These are phyloP conservation scores for Smittia sp. DNA, from an alignment of 2,888 invertebrate genomes.

Conservation along the genomic window DNA sequence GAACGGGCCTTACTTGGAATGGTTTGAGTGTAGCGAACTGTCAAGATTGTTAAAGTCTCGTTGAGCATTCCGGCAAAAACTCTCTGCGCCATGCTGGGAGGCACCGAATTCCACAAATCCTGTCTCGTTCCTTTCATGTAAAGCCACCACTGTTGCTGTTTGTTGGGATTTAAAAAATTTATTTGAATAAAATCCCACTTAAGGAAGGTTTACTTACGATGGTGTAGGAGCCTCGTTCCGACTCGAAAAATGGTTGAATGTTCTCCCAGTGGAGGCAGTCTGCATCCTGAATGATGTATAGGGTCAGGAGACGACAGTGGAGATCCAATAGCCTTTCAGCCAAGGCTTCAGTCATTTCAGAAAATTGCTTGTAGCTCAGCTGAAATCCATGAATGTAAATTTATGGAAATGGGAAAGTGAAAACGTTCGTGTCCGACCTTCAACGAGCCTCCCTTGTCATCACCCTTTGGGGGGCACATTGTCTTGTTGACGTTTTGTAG, in stretches of 20 bases:
- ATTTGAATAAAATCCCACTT: background rate
- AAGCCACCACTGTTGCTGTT: slow-evolving; percentile 31
- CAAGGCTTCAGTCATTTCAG: slow-evolving; percentile 80
- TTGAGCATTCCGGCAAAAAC: slow-evolving; percentile 83
- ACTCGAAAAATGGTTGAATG: slow-evolving; percentile 64
- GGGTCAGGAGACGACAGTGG: slow-evolving; percentile 72
- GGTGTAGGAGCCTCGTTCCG: slow-evolving; percentile 74
- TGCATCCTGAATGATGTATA: slow-evolving; percentile 79
- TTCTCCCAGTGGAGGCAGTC: slow-evolving; percentile 75
- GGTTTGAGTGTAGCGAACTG: slow-evolving; percentile 77
- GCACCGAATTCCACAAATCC: slow-evolving; percentile 84
- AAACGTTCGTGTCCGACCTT: slow-evolving; percentile 46
- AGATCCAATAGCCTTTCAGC: slow-evolving; percentile 78
- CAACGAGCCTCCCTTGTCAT: slow-evolving; percentile 52
- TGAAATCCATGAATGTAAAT: slow-evolving; percentile 44
- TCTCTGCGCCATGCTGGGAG: slow-evolving; percentile 81
- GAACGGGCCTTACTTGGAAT: slow-evolving; percentile 61
- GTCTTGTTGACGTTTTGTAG: slow-evolving; percentile 57
- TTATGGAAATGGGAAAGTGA: background rate
- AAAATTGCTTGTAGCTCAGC: slow-evolving; percentile 70
- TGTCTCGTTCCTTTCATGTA: slow-evolving; percentile 64
- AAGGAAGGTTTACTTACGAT: slow-evolving; percentile 72
- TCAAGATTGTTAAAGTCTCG: slow-evolving; percentile 76
- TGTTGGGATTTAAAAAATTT: background rate
- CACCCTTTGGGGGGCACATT: slow-evolving; percentile 52